Percentiles rank a stretch among this genome's conserved stretches.
Evolutionary conservation across 2,888 invertebrate species (phyloP).

Genomic region (Drosophila incognita): DNA sequence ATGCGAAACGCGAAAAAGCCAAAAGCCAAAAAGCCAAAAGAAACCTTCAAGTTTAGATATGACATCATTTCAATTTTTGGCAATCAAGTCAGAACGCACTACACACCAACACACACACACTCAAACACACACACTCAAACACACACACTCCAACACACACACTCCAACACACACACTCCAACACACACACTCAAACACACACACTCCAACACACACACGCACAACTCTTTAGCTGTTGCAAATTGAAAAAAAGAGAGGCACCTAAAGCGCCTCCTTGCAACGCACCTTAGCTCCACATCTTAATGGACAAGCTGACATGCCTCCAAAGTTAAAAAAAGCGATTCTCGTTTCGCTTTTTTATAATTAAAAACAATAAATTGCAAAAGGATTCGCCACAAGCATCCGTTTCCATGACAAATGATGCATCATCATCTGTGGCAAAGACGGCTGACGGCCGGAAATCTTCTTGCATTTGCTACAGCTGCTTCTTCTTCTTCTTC

Average conservation of each 20-base stretch:
- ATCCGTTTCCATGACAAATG: conserved; percentile 54
- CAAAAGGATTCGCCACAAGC: conserved; percentile 56
- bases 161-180: not conserved
- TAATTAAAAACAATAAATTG: conserved; percentile 63
- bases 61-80: conserved; percentile 58
- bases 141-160: not conserved
- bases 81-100: conserved; percentile 19
- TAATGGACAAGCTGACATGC: conserved; percentile 38
- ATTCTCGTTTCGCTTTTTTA: conserved; percentile 2
- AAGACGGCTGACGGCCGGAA: conserved; percentile 39
- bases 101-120: not conserved
- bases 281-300: conserved; percentile 18
- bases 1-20: conserved; percentile 37
- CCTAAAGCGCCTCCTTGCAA: not conserved
- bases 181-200: not conserved
- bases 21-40: conserved; percentile 24
- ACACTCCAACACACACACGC: not conserved
- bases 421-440: conserved; percentile 47
- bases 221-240: conserved; percentile 17
- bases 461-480: conserved; percentile 16
- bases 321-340: conserved; percentile 27
- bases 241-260: conserved; percentile 10
- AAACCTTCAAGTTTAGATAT: conserved; percentile 67
- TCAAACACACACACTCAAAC: conserved; percentile 1
- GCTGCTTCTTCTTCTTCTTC: not conserved